Evolutionary conservation across 2,888 invertebrate species (phyloP), one percentile per base, ranked within the genome.

Genomic region (Chrysopilus asiliformis): DNA sequence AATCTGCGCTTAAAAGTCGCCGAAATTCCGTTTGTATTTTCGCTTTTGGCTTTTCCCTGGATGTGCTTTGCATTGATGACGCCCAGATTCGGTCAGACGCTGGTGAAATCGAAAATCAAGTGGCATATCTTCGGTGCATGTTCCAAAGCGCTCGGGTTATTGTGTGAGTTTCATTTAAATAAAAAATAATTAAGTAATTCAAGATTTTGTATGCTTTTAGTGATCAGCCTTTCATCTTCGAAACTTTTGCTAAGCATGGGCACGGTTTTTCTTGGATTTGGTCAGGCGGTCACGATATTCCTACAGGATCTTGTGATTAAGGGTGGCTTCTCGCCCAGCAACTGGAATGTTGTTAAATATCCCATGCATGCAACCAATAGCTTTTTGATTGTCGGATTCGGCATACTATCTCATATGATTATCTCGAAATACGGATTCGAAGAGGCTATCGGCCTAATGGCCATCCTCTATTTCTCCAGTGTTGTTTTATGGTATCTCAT

Each of bases 21-120:
- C 2, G 60, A 61, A 43, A 61, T 61, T 33, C 60, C 60, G 7
- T 61, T 61, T 38, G 47, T 61, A 10, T 62, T 58, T 43, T 61
- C 60, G 1, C 43, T 61, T 35, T 45, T 61, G n/a, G 60, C 62
- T n/a, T 61, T 61, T 39, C 60, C 60, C 2, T 61, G 60, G 60
- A 62, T 61, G 60, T 61, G 60, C 45, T 61, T 61, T 41, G 57
- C 60, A 2, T 44, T 61, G 46, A 61, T 61, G 62, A 61, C 61
- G 15, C 60, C 62, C 2, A 55, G 61, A 7, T 61, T 61, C 38
- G 60, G 60, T 2, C 52, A 38, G 20, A 57, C 55, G 6, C 49
- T 61, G 4, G 53, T 53, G 36, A 60, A 58, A 34, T 51, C 52
- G 9, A 59, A 60, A 41, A 49, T 56, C 15, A 52, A 58, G 25